Conservation (phyloP, 1,140 invertebrate genomes). For the Diuraphis noxia region DNA sequence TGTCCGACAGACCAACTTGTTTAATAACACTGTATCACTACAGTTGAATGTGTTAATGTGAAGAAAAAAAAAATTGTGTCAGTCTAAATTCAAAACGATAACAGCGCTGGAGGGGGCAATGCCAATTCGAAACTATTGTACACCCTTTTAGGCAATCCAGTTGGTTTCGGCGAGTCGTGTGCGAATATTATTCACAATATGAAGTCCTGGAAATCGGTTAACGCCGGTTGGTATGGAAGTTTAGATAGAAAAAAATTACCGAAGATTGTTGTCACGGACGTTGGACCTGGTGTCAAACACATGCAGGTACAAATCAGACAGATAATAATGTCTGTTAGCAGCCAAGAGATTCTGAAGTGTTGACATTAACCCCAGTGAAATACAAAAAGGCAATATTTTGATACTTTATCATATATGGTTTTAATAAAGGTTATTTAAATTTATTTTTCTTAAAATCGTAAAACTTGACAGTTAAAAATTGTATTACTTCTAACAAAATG, state of each 20-base stretch:
- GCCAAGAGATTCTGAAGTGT: neutral
- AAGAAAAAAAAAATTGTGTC: conserved; percentile 33
- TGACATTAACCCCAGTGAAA: neutral
- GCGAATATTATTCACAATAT: neutral
- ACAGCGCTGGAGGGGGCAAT: conserved; percentile 30
- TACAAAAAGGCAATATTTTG: neutral
- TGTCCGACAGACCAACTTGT: conserved; percentile 22
- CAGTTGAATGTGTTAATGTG: neutral
- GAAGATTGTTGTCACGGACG: conserved; percentile 29
- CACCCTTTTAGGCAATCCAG: neutral
- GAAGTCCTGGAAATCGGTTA: conserved; percentile 37
- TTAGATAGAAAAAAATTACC: conserved; percentile 20
- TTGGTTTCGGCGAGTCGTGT: conserved; percentile 27
- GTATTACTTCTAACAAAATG: neutral
- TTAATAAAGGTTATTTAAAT: neutral
- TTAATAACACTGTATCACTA: conserved; percentile 31
- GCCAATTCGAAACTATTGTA: neutral
- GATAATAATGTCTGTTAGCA: neutral
- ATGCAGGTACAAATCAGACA: neutral
- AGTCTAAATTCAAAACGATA: conserved; percentile 27
- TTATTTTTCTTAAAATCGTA: neutral
- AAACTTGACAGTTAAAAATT: neutral
- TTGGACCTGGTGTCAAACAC: neutral
- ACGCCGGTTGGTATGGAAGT: conserved; percentile 17
- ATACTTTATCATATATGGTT: neutral